Base-by-base conservation (phyloP, 2,797 vertebrate genomes). In the Benthosema pterotum region DNA sequence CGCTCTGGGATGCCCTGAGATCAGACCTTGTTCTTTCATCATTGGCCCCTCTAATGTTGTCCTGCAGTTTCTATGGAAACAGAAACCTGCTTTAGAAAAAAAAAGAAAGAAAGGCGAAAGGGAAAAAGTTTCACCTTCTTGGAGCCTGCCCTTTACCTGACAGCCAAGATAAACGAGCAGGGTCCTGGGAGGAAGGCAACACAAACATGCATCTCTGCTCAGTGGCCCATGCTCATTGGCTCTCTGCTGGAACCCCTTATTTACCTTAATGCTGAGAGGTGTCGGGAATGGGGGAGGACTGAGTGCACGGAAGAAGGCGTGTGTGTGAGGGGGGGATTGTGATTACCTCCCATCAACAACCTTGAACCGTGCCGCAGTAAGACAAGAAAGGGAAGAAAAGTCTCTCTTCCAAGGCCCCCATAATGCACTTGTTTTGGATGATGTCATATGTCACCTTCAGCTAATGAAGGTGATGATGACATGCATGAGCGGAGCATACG, bases 391-490 rank as follows among this genome's bases (percentile, higher is more conserved):
- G 62, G 67, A 67, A 76, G 67, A 67, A 80, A 80, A 78, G 75
- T 74, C 74, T 8, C 75, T 80, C 67, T 79, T 76, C 77, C 71
- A 67, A n/a, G 63, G 60, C 46, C 71, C 65, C 68, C 52, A 68
- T 75, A 77, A 80, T 71, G 73, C 81, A 71, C 55, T 12, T 8
- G 69, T 69, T 67, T 83, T 78, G 57, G 83, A 85, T 90, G 86
- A 90, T 89, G 87, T 92, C 87, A 89, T 80, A 84, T 88, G 87
- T 89, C 89, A 91, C 88, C 89, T 91, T 90, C 88, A 90, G 71
- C 88, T 92, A 89, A 89, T 89, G 81, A 87, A 89, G 84, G 87
- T 86, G 85, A 91, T 87, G 87, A 89, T 89, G 88, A 82, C 85
- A 86, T 84, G 89, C 83, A 81, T 77, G 86, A 87, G 80, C 42